Base-by-base conservation (phyloP, 2,113 vertebrate species). In the Microcebus griseorufus region DNA sequence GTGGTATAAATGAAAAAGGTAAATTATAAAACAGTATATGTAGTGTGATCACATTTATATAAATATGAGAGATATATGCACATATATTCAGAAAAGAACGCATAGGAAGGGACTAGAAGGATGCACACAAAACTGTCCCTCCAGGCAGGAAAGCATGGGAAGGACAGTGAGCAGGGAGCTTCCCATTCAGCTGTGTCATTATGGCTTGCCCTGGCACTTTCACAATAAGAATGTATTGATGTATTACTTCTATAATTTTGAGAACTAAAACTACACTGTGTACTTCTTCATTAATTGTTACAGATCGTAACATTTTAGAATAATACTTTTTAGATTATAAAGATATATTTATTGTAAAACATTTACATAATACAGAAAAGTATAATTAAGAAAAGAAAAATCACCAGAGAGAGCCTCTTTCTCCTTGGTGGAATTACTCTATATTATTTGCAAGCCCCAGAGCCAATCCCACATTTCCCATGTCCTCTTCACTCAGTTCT, bases 371-470 rank as follows among this genome's bases (percentile, higher is more conserved):
- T 48, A 75, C 20, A 23, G 39, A 39, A 80, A 80, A 45, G 37
- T 32, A 72, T 65, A 58, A 83, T 79, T 83, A 92, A 96, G 88
- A 69, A 92, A 51, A 96, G 81, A 64, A 91, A 53, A 51, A 90
- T 94, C 55, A 64, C 48, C 25, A 72, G 53, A 88, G 45, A 58
- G 9, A 53, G 27, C 34, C 3, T 51, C 64, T 78, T 13, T 69
- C 37, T 91, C 60, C 12, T 75, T 48, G 13, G 64, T 67, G 51
- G 76, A 91, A 62, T 67, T n/a, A n/a, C 32, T 64, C 8, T 85
- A 17, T 29, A n/a, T 39, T 22, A 45, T 23, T 69, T 65, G 45
- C 81, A 88, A 58, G 73, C 42, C 51, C 53, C 42, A 55, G 58
- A 84, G 88, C 76, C 48, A 39, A 17, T 9, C 32, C 39, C 39